Evolutionary conservation across 2,888 invertebrate genomes (phyloP).

Genomic region (Lithophane socia): DNA sequence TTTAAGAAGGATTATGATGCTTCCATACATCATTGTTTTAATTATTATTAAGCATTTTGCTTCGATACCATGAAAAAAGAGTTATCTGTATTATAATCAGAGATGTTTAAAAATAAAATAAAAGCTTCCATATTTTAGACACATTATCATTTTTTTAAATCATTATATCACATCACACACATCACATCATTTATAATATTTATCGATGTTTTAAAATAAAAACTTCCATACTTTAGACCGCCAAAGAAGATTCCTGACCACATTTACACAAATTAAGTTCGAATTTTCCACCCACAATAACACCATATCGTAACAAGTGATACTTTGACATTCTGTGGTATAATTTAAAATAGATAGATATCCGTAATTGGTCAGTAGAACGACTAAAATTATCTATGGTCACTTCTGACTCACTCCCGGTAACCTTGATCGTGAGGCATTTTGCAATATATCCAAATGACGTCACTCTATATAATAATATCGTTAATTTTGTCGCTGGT

Average conservation of each 20-base stretch:
- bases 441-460: conserved; percentile 47
- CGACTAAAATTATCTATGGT: conserved; percentile 30
- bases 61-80: not conserved
- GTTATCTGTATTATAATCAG: not conserved
- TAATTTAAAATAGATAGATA: conserved; percentile 36
- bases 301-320: not conserved
- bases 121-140: not conserved
- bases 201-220: not conserved
- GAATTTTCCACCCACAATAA: conserved; percentile 37
- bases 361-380: conserved; percentile 46
- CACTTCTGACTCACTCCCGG: conserved; percentile 55
- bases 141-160: no score
- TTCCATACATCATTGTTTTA: not conserved
- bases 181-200: no score
- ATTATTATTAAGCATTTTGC: not conserved
- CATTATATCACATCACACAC: no score
- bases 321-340: conserved; percentile 30
- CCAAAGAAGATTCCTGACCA: not conserved
- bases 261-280: not conserved
- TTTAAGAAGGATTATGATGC: not conserved
- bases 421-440: conserved; percentile 56
- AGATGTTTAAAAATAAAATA: not conserved
- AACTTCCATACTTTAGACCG: not conserved
- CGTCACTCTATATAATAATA: conserved; percentile 34
- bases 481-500: conserved; percentile 26